Conservation (phyloP, 2,113 vertebrate species). For the Phasianus colchicus region DNA sequence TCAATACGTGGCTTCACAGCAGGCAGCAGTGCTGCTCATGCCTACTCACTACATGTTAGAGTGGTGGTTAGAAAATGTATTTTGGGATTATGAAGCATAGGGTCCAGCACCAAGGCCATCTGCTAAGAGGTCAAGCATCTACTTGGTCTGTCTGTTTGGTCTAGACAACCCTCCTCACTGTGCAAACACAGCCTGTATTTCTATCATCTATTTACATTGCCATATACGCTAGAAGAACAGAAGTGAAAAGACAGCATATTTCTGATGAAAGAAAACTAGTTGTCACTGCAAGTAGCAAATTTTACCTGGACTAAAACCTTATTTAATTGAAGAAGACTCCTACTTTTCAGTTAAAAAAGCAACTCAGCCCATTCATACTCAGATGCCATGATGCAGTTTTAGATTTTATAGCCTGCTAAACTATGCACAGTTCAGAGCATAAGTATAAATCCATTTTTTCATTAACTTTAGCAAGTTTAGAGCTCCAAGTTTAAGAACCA, state of each 20-base stretch:
- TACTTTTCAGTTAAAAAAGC: not conserved
- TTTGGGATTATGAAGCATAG: not conserved
- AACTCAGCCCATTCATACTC: not conserved
- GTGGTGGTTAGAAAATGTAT: not conserved
- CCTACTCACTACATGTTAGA: not conserved
- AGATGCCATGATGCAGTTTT: not conserved
- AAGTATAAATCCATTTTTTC: constrained; percentile 28
- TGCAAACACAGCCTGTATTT: not conserved
- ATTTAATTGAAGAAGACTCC: not conserved
- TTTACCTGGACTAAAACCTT: not conserved
- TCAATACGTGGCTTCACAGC: not conserved
- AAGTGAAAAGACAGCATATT: not conserved
- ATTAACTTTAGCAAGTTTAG: not conserved
- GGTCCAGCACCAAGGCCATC: accelerated
- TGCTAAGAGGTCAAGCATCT: not conserved
- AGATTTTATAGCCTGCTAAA: constrained; percentile 16
- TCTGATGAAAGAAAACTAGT: not conserved
- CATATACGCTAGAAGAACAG: not conserved
- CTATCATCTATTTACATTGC: not conserved
- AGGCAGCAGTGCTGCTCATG: not conserved
- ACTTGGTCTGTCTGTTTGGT: not conserved
- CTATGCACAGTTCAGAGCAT: not conserved
- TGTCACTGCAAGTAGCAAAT: not conserved
- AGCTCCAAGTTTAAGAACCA: not conserved
- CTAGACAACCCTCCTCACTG: not conserved